phyloP scores from a whole-genome alignment of 2,797 vertebrate genomes.

The Ptychadena robeensis region DNA sequence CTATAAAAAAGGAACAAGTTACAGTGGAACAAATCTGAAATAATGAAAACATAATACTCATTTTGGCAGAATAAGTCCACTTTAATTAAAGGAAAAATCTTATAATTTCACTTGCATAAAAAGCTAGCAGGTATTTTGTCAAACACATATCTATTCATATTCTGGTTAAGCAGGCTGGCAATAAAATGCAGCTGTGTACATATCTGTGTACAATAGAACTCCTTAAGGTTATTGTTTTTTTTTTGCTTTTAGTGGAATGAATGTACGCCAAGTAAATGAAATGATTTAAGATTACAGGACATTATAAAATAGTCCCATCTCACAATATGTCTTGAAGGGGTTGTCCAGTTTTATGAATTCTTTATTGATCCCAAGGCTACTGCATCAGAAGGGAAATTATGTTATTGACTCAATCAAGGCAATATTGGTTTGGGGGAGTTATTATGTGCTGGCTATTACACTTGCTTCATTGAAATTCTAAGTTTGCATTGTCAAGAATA shows the following conservation, averaged over 20 bases:
- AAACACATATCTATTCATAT: slow-evolving; percentile 49
- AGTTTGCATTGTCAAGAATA: too few species aligned
- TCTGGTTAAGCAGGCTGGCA: slow-evolving; percentile 22
- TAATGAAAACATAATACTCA: slow-evolving; percentile 57
- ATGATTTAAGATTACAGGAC: not conserved
- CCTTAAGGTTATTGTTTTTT: slow-evolving; percentile 42
- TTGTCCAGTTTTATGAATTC: not conserved
- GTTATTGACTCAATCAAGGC: too few species aligned
- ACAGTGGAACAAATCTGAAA: slow-evolving; percentile 54
- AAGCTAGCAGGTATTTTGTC: slow-evolving; percentile 52
- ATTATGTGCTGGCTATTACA: too few species aligned
- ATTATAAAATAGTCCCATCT: not conserved
- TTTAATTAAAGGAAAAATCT: slow-evolving; percentile 60
- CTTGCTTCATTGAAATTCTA: too few species aligned
- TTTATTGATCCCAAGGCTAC: not conserved
- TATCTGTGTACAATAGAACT: slow-evolving; percentile 16
- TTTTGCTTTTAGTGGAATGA: slow-evolving; percentile 8
- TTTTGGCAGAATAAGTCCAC: slow-evolving; percentile 53
- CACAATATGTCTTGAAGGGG: not conserved
- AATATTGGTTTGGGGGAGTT: too few species aligned
- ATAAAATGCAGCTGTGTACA: slow-evolving; percentile 40
- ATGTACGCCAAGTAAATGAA: not conserved
- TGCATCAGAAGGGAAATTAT: too few species aligned
- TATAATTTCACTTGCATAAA: slow-evolving; percentile 44
- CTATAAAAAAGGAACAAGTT: slow-evolving; percentile 36